These are phyloP conservation scores for Acipenser oxyrinchus DNA, from an alignment of 2,797 vertebrate genomes.

Conservation along the genomic window DNA sequence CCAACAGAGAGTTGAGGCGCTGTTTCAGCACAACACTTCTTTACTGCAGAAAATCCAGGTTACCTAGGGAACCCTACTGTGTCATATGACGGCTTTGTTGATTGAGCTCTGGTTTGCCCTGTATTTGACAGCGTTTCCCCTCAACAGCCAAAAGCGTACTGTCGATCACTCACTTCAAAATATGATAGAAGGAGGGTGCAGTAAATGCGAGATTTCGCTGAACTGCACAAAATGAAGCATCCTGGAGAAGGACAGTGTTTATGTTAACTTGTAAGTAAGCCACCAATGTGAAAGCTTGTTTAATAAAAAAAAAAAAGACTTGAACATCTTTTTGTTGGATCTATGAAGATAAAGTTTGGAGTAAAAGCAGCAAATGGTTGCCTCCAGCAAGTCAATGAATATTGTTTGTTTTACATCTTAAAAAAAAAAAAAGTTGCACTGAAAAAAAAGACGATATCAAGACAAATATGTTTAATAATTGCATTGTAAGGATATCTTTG, in stretches of 20 bases:
- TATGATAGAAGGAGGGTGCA: conserved; percentile 45
- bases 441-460: conserved; percentile 63
- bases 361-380: conserved; percentile 44
- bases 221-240: conserved; percentile 45
- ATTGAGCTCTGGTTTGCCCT: conserved; percentile 56
- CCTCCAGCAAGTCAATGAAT: conserved; percentile 63
- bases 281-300: conserved; percentile 54
- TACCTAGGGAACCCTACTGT: conserved; percentile 99
- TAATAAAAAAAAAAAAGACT: conserved; percentile 47
- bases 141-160: conserved; percentile 43
- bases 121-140: conserved; percentile 53
- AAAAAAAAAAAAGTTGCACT: conserved; percentile 61
- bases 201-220: conserved; percentile 36
- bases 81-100: conserved; percentile 93
- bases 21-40: conserved; percentile 99
- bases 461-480: conserved; percentile 45
- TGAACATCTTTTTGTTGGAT: conserved; percentile 53
- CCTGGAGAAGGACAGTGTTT: conserved; percentile 52
- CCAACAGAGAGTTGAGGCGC: conserved; percentile 98
- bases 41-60: conserved; percentile 99
- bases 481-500: conserved; percentile 59
- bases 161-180: conserved; percentile 42
- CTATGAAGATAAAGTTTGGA: conserved; percentile 44
- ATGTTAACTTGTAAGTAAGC: conserved; percentile 63
- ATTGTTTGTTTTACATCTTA: conserved; percentile 58